These are phyloP conservation scores for Eulemur rufifrons DNA, from an alignment of 2,113 vertebrate species.

Conservation along the genomic window DNA sequence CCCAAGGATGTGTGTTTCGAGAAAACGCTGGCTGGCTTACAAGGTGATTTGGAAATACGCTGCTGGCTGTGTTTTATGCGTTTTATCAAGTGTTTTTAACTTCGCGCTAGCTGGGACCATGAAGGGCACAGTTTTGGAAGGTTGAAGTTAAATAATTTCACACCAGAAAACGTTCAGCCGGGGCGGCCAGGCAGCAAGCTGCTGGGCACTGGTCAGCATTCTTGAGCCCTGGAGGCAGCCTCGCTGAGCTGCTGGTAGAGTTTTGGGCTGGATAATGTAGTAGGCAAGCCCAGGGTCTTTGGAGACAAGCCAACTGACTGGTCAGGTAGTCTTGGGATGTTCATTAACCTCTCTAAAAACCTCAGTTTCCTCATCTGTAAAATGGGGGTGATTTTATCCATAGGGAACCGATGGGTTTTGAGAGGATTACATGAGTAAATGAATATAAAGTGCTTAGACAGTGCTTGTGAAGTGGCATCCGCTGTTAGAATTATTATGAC, in stretches of 20 bases:
- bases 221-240: neutral
- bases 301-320: neutral
- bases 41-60: neutral
- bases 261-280: too few species aligned
- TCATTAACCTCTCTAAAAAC: neutral
- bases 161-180: neutral
- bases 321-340: neutral
- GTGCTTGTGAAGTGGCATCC: accelerated
- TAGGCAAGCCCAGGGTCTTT: neutral
- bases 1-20: neutral
- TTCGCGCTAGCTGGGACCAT: neutral
- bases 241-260: neutral
- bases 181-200: neutral
- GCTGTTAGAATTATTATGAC: neutral
- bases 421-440: neutral
- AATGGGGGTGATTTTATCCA: neutral
- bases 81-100: constrained; percentile 15
- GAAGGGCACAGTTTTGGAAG: constrained; percentile 58
- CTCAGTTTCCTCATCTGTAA: neutral
- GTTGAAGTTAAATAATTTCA: constrained; percentile 63
- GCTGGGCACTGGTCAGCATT: neutral
- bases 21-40: neutral
- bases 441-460: neutral
- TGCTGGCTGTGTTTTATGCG: constrained; percentile 23
- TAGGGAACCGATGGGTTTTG: neutral